Conservation (phyloP, 1,140 invertebrate species). For the Brachionus plicatilis region DNA sequence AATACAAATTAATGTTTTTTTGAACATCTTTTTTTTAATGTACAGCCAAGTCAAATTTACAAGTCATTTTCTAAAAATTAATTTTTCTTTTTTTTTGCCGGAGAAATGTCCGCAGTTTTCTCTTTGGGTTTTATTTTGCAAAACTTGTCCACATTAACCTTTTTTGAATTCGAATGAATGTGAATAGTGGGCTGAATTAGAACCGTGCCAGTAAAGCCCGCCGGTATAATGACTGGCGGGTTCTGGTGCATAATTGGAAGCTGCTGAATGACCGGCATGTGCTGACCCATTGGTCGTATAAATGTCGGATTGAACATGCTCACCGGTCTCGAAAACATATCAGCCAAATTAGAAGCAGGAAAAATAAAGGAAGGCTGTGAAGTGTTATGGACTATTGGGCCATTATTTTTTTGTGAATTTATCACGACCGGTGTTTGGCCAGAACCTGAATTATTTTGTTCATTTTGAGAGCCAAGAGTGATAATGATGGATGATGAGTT, state of each 20-base stretch:
- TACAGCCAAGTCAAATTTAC: too few relatives aligned
- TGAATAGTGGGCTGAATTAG: constrained; percentile 10
- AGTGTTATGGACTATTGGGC: too few relatives aligned
- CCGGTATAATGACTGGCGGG: neutral
- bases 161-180: constrained; percentile 24
- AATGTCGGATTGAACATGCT: neutral
- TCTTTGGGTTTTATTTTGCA: constrained; percentile 35
- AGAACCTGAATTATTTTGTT: neutral
- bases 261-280: neutral
- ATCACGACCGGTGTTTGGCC: neutral
- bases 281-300: neutral
- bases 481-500: neutral
- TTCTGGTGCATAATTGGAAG: neutral
- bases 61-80: neutral
- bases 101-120: neutral
- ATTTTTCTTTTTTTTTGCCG: constrained; percentile 8
- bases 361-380: neutral
- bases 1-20: neutral
- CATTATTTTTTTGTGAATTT: neutral
- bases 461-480: neutral
- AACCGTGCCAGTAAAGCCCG: neutral
- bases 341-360: neutral
- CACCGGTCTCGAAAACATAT: neutral
- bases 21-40: neutral
- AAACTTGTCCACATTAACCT: neutral